Percentiles rank a stretch among this genome's conserved stretches.
phyloP scores from a whole-genome alignment of 2,888 invertebrate genomes.

The Stenurella melanura region DNA sequence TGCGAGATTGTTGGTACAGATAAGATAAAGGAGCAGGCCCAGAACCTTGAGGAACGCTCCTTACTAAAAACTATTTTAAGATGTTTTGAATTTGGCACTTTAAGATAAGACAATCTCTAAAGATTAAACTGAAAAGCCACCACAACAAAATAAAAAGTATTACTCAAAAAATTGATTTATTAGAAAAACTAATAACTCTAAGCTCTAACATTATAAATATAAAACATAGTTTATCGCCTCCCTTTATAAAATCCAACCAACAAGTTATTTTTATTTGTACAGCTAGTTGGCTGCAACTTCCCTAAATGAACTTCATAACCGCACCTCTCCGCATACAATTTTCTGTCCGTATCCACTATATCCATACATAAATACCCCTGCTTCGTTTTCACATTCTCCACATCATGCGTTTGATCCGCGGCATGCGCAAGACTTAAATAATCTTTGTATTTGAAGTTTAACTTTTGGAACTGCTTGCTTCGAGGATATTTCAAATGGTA shows the following conservation, averaged over 20 bases:
- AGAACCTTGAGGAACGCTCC: too few relatives aligned
- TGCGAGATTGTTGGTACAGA: too few relatives aligned
- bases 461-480: conserved; percentile 78
- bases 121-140: background rate
- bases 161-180: background rate
- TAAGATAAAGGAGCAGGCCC: too few relatives aligned
- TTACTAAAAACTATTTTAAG: too few relatives aligned
- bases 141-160: background rate
- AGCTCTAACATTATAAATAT: conserved; percentile 1
- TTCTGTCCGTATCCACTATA: conserved; percentile 90
- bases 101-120: background rate
- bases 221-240: conserved; percentile 10
- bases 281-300: conserved; percentile 85
- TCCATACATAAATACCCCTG: conserved; percentile 92
- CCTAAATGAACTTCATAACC: conserved; percentile 86
- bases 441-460: conserved; percentile 53
- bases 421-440: conserved; percentile 91
- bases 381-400: conserved; percentile 80
- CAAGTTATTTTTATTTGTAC: conserved; percentile 95
- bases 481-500: conserved; percentile 88
- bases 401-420: conserved; percentile 92
- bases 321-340: conserved; percentile 82
- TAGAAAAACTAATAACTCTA: background rate
- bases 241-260: conserved; percentile 78
- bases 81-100: too few relatives aligned